phyloP scores from a whole-genome alignment of 2,113 vertebrate species.

The Alectura lathami region DNA sequence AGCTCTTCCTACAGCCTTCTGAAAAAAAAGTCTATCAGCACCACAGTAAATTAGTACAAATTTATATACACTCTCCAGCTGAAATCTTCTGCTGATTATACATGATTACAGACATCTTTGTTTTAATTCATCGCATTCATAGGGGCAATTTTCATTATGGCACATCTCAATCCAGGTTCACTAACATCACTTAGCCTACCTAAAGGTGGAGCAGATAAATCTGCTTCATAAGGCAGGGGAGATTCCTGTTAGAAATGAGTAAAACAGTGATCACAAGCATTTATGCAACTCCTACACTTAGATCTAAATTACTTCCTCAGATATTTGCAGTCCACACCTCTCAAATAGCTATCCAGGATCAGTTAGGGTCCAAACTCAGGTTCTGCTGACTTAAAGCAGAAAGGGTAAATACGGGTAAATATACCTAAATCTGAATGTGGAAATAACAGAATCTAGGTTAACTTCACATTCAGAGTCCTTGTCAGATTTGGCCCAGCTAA shows the following conservation, averaged over 20 bases:
- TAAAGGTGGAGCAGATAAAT: neutral
- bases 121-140: neutral
- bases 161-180: neutral
- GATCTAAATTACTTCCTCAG: neutral
- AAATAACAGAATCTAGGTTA: neutral
- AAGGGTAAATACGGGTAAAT: too few species aligned
- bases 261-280: neutral
- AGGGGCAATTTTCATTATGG: neutral
- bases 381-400: neutral
- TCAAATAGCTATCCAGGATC: neutral
- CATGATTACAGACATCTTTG: neutral
- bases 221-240: neutral
- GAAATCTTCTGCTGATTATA: neutral
- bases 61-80: neutral
- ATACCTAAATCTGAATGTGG: neutral
- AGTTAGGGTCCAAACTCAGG: neutral
- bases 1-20: neutral
- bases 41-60: neutral
- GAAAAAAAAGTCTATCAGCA: neutral
- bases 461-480: neutral
- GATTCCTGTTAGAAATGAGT: neutral
- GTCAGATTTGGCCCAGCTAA: slow-evolving; percentile 18
- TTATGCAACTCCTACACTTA: neutral
- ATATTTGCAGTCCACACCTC: neutral
- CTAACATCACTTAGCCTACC: neutral